These are phyloP conservation scores for Muraenolepis orangiensis DNA, from an alignment of 2,797 vertebrate species.

Conservation along the genomic window DNA sequence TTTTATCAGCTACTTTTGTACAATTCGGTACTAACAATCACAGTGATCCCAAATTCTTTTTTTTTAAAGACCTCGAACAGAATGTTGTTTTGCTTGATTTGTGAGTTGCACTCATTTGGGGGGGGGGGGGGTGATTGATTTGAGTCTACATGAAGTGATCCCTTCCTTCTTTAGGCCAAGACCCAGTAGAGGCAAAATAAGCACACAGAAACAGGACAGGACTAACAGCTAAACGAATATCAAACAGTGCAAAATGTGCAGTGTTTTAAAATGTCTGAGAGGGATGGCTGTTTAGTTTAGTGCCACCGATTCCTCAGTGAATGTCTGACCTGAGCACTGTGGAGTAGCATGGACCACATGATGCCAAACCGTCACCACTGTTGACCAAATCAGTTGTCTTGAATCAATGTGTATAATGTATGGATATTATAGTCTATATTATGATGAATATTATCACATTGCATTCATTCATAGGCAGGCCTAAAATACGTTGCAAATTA, in stretches of 20 bases:
- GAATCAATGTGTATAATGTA: not conserved
- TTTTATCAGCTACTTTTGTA: not conserved
- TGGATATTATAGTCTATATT: no score
- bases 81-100: constrained; percentile 40
- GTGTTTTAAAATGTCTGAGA: not conserved
- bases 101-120: constrained; percentile 6
- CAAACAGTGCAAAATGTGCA: no score
- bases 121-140: not conserved
- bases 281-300: not conserved
- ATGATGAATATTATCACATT: not conserved
- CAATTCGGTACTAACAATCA: not conserved
- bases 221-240: not conserved
- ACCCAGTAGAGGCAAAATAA: constrained; percentile 50
- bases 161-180: constrained; percentile 34
- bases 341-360: not conserved
- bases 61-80: constrained; percentile 42
- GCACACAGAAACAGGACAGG: constrained; percentile 41
- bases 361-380: no score
- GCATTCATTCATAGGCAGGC: not conserved
- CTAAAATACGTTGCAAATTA: constrained; percentile 24
- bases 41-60: constrained; percentile 53
- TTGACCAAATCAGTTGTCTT: not conserved
- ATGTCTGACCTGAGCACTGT: no score
- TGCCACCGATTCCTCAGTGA: not conserved
- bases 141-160: not conserved